phyloP scores from a whole-genome alignment of 64 coral and sea anemone genomes.

The Cladopsammia gracilis region DNA sequence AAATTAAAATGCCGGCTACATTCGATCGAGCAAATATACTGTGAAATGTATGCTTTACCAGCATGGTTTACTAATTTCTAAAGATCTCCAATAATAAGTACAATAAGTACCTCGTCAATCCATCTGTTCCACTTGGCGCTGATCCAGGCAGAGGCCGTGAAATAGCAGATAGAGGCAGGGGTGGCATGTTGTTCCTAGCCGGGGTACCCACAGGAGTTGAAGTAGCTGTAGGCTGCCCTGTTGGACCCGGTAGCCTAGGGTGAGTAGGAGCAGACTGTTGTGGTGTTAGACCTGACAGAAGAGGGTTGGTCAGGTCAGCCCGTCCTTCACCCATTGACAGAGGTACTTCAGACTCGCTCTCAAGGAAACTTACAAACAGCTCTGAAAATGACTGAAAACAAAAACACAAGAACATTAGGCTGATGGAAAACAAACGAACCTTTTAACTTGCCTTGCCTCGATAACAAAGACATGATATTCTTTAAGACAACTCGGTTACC shows the following conservation, averaged over 20 bases:
- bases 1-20: too few species aligned
- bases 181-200: background rate
- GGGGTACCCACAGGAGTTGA: constrained; percentile 56
- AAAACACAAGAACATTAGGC: background rate
- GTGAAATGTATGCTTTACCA: too few species aligned
- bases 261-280: constrained; percentile 53
- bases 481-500: background rate
- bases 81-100: background rate
- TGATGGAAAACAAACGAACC: background rate
- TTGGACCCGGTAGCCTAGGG: constrained; percentile 6
- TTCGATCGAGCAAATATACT: too few species aligned
- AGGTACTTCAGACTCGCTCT: constrained; percentile 79
- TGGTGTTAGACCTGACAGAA: constrained; percentile 67
- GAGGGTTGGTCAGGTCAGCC: constrained; percentile 64
- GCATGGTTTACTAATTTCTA: background rate
- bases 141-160: background rate
- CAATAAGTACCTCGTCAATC: constrained; percentile 20
- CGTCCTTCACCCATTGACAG: background rate
- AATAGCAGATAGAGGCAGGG: constrained; percentile 25
- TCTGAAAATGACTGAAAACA: constrained; percentile 87
- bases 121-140: background rate
- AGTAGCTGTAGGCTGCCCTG: constrained; percentile 39
- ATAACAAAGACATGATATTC: too few species aligned
- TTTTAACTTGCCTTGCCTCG: too few species aligned
- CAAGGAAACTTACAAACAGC: constrained; percentile 90